These are phyloP conservation scores for Tichodroma muraria DNA, from an alignment of 2,113 vertebrate species.

Conservation along the genomic window DNA sequence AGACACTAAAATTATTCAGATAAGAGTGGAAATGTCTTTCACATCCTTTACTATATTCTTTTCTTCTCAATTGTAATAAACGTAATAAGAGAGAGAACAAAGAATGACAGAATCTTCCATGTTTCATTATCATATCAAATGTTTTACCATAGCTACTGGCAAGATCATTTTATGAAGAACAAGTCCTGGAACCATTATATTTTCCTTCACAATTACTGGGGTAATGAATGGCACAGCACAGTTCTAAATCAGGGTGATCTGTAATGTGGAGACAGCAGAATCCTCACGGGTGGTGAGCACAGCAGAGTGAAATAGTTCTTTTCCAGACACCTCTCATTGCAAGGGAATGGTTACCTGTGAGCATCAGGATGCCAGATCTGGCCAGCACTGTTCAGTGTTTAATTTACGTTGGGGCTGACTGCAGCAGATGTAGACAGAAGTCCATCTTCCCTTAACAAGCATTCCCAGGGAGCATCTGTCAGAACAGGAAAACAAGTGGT, in stretches of 20 bases:
- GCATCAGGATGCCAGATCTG: neutral
- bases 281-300: neutral
- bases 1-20: neutral
- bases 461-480: neutral
- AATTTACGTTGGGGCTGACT: neutral
- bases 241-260: neutral
- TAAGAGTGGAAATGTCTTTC: neutral
- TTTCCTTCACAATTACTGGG: neutral
- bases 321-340: neutral
- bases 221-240: neutral
- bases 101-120: neutral
- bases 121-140: neutral
- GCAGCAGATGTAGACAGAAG: neutral
- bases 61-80: neutral
- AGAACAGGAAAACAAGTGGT: neutral
- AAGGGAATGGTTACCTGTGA: neutral
- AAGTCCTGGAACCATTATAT: neutral
- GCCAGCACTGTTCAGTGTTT: neutral
- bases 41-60: neutral
- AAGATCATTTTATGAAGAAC: neutral
- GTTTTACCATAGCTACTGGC: neutral
- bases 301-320: neutral
- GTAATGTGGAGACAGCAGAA: neutral
- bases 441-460: neutral
- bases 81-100: neutral